Conservation (phyloP, 2,113 vertebrate genomes). For the Baryphthengus martii region DNA sequence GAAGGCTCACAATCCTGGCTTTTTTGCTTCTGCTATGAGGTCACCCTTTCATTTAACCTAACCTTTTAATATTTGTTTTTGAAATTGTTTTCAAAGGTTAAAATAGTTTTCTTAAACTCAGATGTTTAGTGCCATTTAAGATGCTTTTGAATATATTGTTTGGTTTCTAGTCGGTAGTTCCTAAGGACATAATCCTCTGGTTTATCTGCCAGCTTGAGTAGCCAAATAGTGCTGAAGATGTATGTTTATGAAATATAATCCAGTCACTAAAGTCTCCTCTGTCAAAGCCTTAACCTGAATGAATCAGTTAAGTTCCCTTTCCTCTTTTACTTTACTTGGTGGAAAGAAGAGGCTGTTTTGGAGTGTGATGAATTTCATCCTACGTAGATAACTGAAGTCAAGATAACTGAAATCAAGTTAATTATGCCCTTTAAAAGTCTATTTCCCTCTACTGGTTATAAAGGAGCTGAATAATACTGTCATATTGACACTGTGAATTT, state of each 20-base stretch:
- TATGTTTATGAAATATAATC: not conserved
- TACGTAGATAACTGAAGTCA: too few species aligned
- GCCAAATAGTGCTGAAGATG: not conserved
- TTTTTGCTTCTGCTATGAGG: not conserved
- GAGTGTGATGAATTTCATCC: not conserved
- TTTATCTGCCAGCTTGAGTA: not conserved
- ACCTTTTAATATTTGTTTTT: not conserved
- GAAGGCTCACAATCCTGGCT: not conserved
- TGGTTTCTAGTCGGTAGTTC: not conserved
- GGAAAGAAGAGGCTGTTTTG: not conserved
- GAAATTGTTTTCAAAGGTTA: not conserved
- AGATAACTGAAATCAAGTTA: not conserved
- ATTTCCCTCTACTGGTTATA: not conserved
- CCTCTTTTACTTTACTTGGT: not conserved
- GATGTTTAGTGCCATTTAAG: not conserved
- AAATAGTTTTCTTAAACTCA: not conserved
- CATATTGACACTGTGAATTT: not conserved
- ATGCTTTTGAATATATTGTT: not conserved
- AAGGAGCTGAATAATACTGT: not conserved
- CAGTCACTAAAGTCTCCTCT: not conserved
- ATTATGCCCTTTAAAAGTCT: not conserved
- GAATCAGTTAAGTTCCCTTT: not conserved
- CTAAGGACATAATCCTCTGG: not conserved
- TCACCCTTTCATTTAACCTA: not conserved
- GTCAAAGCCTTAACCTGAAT: not conserved